phyloP scores from a whole-genome alignment of 2,113 vertebrate genomes.

The Rhombomys opimus region DNA sequence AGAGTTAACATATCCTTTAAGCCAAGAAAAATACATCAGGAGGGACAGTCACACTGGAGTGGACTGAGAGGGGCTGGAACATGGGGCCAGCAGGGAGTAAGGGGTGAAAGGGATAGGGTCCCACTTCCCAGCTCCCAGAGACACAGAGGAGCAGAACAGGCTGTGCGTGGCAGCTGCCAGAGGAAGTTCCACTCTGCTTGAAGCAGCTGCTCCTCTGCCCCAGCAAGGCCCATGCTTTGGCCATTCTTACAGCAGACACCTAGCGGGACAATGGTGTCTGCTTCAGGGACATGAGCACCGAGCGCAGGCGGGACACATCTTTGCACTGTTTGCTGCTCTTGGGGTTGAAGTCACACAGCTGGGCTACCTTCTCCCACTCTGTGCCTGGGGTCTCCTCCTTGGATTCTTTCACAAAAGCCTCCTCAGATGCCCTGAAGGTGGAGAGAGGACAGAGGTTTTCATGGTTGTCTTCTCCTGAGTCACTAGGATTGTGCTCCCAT shows the following conservation, averaged over 20 bases:
- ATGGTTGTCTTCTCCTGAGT: not conserved
- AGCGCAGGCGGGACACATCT: slow-evolving; percentile 98
- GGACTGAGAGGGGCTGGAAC: slow-evolving; percentile 52
- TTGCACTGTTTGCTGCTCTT: slow-evolving; percentile 99
- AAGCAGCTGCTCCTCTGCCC: slow-evolving; percentile 54
- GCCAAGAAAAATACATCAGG: slow-evolving; percentile 85
- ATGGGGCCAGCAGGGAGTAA: slow-evolving; percentile 48
- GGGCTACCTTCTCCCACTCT: slow-evolving; percentile 98
- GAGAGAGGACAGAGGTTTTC: slow-evolving; percentile 19
- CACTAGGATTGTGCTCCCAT: not conserved
- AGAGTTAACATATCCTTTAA: slow-evolving; percentile 90
- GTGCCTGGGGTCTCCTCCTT: slow-evolving; percentile 94
- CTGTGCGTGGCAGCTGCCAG: slow-evolving; percentile 56
- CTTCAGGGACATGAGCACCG: slow-evolving; percentile 98
- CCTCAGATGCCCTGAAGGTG: slow-evolving; percentile 93
- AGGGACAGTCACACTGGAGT: slow-evolving; percentile 76
- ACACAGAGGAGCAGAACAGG: slow-evolving; percentile 42
- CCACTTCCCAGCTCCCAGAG: slow-evolving; percentile 48
- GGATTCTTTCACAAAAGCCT: slow-evolving; percentile 95
- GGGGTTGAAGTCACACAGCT: slow-evolving; percentile 99
- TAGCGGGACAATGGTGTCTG: slow-evolving; percentile 96
- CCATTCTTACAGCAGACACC: slow-evolving; percentile 66
- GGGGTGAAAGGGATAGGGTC: not conserved
- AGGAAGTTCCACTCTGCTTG: not conserved
- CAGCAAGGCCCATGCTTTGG: slow-evolving; percentile 51